phyloP scores from a whole-genome alignment of 1,140 invertebrate genomes.

The Drosophila obscura region DNA sequence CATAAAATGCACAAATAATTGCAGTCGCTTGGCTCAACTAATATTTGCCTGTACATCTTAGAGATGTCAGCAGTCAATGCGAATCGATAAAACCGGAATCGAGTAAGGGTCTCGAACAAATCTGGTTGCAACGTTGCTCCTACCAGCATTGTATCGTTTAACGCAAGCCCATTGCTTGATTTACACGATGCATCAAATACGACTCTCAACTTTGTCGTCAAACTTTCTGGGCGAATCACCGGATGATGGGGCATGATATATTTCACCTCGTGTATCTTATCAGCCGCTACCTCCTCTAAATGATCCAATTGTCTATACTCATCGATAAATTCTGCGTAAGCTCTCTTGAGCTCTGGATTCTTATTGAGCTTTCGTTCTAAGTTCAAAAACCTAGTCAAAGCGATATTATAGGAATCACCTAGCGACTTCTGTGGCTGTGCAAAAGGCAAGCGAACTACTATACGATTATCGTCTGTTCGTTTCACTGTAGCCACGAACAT shows the following conservation, averaged over 20 bases:
- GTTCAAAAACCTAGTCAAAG: no score
- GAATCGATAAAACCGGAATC: constrained; percentile 7
- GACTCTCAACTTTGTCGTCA: no score
- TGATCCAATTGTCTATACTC: background rate
- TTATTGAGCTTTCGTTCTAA: no score
- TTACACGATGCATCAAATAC: constrained; percentile 11
- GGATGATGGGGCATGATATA: constrained; percentile 8
- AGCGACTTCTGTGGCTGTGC: no score
- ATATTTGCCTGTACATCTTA: constrained; percentile 8
- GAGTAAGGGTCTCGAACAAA: background rate
- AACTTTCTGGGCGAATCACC: background rate
- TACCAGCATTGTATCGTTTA: constrained; percentile 1
- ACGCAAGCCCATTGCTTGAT: background rate
- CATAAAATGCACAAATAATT: background rate
- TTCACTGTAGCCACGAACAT: no score
- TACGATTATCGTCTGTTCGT: no score
- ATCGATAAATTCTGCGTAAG: no score
- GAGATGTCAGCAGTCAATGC: background rate
- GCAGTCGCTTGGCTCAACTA: background rate
- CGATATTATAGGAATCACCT: no score
- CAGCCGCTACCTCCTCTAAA: background rate
- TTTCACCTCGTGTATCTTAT: constrained; percentile 4
- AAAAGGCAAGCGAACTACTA: background rate
- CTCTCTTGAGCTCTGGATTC: no score
- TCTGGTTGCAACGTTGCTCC: constrained; percentile 3